These are phyloP conservation scores for Drosophila ironensis DNA, from an alignment of 1,140 invertebrate genomes.

Conservation along the genomic window DNA sequence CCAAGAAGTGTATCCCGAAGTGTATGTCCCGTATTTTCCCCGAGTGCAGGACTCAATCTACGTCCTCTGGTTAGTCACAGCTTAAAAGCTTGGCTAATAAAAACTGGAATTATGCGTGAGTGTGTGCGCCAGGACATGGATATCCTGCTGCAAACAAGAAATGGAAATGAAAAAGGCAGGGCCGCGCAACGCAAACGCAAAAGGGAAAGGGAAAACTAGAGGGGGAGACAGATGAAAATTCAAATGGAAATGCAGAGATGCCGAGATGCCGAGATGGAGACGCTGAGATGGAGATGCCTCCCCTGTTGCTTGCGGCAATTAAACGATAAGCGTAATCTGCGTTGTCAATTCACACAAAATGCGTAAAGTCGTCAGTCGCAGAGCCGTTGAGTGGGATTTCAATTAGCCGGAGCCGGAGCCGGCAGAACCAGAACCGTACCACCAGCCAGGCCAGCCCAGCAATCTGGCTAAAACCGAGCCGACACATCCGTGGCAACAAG, in stretches of 20 bases:
- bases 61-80: slow-evolving; percentile 53
- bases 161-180: not conserved
- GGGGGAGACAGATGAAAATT: slow-evolving; percentile 6
- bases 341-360: slow-evolving; percentile 72
- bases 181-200: too few species aligned
- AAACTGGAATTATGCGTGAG: slow-evolving; percentile 69
- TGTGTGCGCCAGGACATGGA: slow-evolving; percentile 16
- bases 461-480: too few species aligned
- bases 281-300: slow-evolving; percentile 1
- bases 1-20: not conserved
- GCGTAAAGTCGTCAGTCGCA: slow-evolving; percentile 59
- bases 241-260: not conserved
- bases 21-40: not conserved
- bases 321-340: slow-evolving; percentile 75
- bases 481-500: not conserved
- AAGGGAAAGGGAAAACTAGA: not conserved
- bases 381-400: slow-evolving; percentile 50
- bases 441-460: too few species aligned
- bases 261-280: not conserved
- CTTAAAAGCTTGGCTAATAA: slow-evolving; percentile 78
- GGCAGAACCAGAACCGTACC: slow-evolving; percentile 6
- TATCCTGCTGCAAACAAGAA: not conserved
- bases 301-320: slow-evolving; percentile 73
- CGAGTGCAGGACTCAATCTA: slow-evolving; percentile 7
- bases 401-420: slow-evolving; percentile 61